Conservation (phyloP, 2,113 vertebrate species). For the Rhizomys pruinosus region DNA sequence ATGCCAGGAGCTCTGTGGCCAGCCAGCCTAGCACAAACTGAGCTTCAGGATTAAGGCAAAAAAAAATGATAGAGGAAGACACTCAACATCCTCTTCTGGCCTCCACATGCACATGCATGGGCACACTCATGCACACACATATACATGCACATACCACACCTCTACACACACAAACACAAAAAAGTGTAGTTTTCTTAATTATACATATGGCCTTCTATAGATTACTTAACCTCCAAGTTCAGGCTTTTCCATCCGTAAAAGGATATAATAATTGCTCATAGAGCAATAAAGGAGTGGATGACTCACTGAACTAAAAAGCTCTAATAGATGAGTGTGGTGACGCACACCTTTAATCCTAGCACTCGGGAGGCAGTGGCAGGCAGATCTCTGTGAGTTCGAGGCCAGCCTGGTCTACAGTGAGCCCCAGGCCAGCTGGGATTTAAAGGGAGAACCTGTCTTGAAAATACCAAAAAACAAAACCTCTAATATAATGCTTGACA, state of each 20-base stretch:
- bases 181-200: conserved; percentile 25
- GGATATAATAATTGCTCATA: conserved; percentile 23
- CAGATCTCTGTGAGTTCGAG: no score
- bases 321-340: no score
- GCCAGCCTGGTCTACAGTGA: no score
- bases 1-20: no score
- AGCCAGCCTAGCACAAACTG: not conserved
- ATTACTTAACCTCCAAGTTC: conserved; percentile 43
- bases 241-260: conserved; percentile 47
- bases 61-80: not conserved
- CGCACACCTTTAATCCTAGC: no score
- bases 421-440: no score
- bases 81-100: not conserved
- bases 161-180: not conserved
- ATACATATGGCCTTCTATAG: conserved; percentile 38
- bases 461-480: no score
- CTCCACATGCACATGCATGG: not conserved
- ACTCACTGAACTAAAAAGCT: conserved; percentile 43
- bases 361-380: no score
- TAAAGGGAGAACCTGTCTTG: no score
- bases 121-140: no score
- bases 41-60: not conserved
- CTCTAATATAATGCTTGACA: not conserved
- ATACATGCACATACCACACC: not conserved
- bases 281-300: conserved; percentile 2